A percentile compares a stretch with the other conserved stretches of the same genome.
Conservation (phyloP, 2,113 vertebrate genomes). For the Ptilorrhoa leucosticta region DNA sequence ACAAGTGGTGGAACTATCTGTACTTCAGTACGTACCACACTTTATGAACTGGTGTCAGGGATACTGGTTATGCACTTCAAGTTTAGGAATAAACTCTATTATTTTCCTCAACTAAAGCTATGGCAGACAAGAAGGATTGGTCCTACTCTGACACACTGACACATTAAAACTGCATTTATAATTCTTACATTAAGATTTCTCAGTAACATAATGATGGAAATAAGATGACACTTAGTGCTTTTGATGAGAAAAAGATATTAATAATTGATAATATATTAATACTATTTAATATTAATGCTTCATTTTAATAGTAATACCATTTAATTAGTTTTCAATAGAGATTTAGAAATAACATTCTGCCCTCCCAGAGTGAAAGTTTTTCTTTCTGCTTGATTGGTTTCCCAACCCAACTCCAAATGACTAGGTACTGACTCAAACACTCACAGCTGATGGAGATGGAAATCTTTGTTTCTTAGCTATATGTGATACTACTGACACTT, state of each 20-base stretch:
- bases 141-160: neutral
- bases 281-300: neutral
- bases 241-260: neutral
- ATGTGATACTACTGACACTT: neutral
- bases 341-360: neutral
- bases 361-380: neutral
- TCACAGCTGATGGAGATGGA: neutral
- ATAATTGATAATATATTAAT: neutral
- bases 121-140: neutral
- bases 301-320: neutral
- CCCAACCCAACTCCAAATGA: neutral
- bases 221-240: neutral
- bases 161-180: neutral
- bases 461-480: neutral
- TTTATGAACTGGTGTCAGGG: neutral
- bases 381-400: neutral
- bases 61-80: neutral
- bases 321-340: conserved; percentile 8
- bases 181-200: neutral
- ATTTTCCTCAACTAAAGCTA: neutral
- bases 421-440: neutral
- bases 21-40: neutral
- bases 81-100: neutral
- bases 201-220: neutral
- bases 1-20: neutral